phyloP scores from a whole-genome alignment of 2,113 vertebrate genomes.

The Camelus dromedarius region DNA sequence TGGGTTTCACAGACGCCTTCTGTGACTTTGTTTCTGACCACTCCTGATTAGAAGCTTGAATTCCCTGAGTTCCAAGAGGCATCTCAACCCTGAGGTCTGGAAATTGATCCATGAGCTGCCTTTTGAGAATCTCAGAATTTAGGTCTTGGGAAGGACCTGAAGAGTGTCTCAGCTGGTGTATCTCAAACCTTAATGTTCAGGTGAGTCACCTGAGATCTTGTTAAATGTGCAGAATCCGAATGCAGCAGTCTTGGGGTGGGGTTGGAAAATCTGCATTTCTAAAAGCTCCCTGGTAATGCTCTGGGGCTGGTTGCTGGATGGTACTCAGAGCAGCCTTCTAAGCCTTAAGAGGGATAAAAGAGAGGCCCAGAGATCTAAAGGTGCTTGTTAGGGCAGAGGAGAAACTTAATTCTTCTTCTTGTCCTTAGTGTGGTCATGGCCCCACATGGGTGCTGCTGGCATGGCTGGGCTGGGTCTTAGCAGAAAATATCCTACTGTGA shows the following conservation, averaged over 20 bases:
- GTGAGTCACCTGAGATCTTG: neutral
- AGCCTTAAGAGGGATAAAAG: neutral
- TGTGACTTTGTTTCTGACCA: conserved; percentile 67
- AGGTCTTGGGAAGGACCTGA: conserved; percentile 15
- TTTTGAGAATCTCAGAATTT: conserved; percentile 50
- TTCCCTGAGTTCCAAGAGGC: conserved; percentile 15
- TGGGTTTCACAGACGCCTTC: conserved; percentile 72
- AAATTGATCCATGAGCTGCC: neutral
- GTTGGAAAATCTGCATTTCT: neutral
- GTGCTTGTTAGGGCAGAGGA: neutral
- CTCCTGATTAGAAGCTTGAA: conserved; percentile 66
- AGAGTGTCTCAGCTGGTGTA: neutral
- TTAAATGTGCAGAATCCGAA: neutral
- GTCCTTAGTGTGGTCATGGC: neutral
- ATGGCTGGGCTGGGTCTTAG: neutral
- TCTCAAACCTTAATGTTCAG: neutral
- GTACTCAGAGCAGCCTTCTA: neutral
- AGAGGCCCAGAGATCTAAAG: neutral
- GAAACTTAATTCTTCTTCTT: neutral
- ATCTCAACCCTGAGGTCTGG: conserved; percentile 45
- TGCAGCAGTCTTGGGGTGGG: neutral
- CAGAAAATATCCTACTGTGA: neutral
- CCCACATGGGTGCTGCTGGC: neutral
- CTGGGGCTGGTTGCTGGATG: neutral
- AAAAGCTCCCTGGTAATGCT: neutral